These are phyloP conservation scores for Limosa lapponica DNA, from an alignment of 2,797 vertebrate genomes.

Conservation along the genomic window DNA sequence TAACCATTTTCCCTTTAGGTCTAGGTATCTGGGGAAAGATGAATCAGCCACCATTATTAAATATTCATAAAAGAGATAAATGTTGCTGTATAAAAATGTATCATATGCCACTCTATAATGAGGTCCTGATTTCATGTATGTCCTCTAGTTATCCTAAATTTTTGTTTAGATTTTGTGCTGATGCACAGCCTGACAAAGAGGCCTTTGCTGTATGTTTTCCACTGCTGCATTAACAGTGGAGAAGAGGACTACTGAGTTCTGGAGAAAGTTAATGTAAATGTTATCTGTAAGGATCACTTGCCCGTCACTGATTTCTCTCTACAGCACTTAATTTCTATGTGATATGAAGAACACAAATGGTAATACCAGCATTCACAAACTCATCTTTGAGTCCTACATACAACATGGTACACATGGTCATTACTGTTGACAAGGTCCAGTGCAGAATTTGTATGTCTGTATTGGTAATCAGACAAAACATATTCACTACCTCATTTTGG, in stretches of 20 bases:
- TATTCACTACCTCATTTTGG: neutral
- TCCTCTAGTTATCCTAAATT: neutral
- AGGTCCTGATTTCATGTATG: neutral
- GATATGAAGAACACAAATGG: accelerated
- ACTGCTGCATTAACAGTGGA: neutral
- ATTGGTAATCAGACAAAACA: neutral
- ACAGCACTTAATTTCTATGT: neutral
- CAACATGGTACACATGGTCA: accelerated
- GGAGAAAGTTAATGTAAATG: neutral
- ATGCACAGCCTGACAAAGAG: neutral
- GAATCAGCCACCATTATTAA: neutral
- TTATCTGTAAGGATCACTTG: neutral
- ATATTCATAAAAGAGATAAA: neutral
- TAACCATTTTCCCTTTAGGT: neutral
- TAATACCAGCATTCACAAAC: neutral
- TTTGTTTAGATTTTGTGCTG: neutral
- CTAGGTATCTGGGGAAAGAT: neutral
- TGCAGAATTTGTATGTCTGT: neutral
- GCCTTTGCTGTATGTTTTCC: neutral
- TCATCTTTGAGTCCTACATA: neutral
- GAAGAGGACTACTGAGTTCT: neutral
- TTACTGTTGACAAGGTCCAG: neutral
- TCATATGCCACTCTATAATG: accelerated
- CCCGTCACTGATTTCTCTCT: neutral
- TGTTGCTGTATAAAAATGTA: neutral